Evolutionary conservation across 2,888 invertebrate species (phyloP).

Genomic region (Limnephilus auricula): DNA sequence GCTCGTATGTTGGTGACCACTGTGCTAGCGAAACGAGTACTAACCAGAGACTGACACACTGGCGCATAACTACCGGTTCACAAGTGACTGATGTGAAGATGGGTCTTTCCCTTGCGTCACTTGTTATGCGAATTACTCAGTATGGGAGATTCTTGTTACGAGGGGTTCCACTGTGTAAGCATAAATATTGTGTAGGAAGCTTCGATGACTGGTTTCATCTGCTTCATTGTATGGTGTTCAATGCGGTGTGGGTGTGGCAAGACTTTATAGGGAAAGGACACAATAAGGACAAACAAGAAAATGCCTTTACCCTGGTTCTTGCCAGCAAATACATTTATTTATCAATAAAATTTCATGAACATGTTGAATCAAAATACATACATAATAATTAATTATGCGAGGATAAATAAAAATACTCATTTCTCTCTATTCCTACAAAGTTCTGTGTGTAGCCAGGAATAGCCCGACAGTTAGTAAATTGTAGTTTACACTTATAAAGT

Average conservation of each 20-base stretch:
- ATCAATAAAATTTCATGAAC: conserved; percentile 59
- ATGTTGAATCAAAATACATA: conserved; percentile 44
- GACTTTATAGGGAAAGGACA: not conserved
- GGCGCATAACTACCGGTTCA: no score
- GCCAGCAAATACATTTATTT: conserved; percentile 59
- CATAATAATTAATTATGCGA: conserved; percentile 5
- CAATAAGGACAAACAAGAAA: conserved; percentile 25
- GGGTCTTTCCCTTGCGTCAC: no score
- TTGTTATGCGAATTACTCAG: no score
- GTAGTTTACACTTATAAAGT: not conserved
- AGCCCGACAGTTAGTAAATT: conserved; percentile 10
- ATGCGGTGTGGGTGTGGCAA: no score
- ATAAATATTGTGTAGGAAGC: no score
- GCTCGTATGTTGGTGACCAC: no score
- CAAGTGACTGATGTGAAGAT: no score
- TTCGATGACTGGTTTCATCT: not conserved
- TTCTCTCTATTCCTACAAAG: conserved; percentile 2
- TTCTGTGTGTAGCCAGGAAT: not conserved
- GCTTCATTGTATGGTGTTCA: no score
- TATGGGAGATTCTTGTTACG: no score
- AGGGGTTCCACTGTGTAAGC: no score
- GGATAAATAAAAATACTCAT: conserved; percentile 45
- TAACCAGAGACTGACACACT: no score
- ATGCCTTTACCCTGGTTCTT: conserved; percentile 53
- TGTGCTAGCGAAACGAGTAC: no score